phyloP scores from a whole-genome alignment of 2,113 vertebrate species.

The Anser cygnoides region DNA sequence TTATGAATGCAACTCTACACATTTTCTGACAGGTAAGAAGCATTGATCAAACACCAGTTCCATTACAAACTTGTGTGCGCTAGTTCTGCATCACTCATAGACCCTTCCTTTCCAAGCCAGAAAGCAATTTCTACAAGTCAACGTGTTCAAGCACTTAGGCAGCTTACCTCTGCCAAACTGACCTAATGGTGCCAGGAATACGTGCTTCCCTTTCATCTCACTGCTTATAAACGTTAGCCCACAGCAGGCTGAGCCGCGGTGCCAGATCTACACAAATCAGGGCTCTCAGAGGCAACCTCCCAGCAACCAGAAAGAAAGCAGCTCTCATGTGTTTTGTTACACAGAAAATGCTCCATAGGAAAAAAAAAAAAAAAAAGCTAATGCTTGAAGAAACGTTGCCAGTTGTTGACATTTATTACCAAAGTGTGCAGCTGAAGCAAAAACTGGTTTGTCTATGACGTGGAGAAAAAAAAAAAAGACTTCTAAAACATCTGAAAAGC shows the following conservation, averaged over 20 bases:
- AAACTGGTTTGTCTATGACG: background rate
- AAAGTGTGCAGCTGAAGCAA: background rate
- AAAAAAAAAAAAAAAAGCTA: background rate
- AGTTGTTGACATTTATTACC: background rate
- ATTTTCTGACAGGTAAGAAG: conserved; percentile 26
- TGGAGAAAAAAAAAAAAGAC: background rate
- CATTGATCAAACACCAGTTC: background rate
- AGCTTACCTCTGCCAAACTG: conserved; percentile 37
- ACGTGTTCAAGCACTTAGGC: conserved; percentile 1
- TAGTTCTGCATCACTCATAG: conserved; percentile 17
- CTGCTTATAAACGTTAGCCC: conserved; percentile 13
- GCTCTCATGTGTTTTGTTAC: background rate
- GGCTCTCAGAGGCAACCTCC: background rate
- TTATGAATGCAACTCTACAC: conserved; percentile 36
- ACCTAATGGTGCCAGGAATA: conserved; percentile 1
- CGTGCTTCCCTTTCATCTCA: background rate
- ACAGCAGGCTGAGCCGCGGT: background rate
- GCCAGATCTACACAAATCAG: background rate
- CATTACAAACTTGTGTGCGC: conserved; percentile 22
- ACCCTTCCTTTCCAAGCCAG: background rate
- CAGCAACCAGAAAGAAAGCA: background rate
- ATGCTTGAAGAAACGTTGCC: background rate
- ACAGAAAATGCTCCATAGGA: background rate
- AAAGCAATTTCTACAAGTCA: conserved; percentile 26
- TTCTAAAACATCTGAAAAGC: background rate